Evolutionary conservation across 2,113 vertebrate species (phyloP).

Genomic region (Xyrauchen texanus): DNA sequence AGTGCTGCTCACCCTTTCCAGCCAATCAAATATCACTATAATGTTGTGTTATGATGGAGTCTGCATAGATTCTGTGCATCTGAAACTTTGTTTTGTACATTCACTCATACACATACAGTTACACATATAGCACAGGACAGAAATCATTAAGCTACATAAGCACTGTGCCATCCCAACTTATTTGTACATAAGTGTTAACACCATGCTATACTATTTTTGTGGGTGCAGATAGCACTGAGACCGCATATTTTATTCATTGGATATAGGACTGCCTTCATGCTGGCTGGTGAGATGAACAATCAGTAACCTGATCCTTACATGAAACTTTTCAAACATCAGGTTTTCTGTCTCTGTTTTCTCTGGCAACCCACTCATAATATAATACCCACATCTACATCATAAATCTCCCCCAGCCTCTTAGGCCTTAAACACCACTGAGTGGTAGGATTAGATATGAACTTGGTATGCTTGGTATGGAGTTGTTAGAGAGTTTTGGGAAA

Average conservation of each 20-base stretch:
- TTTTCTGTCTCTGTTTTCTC: slow-evolving; percentile 58
- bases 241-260: slow-evolving; percentile 54
- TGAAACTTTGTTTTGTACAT: slow-evolving; percentile 3
- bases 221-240: slow-evolving; percentile 43
- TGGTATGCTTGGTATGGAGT: slow-evolving; percentile 50
- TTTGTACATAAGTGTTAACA: slow-evolving; percentile 18
- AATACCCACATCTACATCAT: slow-evolving; percentile 57
- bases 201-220: slow-evolving; percentile 21
- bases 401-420: slow-evolving; percentile 56
- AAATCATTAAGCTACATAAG: neutral
- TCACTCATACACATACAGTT: neutral
- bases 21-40: slow-evolving; percentile 31
- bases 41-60: slow-evolving; percentile 45
- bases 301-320: slow-evolving; percentile 53
- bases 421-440: slow-evolving; percentile 56
- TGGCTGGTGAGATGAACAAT: slow-evolving; percentile 46
- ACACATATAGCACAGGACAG: neutral
- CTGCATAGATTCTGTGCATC: slow-evolving; percentile 3
- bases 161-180: neutral
- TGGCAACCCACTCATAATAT: slow-evolving; percentile 56
- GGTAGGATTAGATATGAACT: slow-evolving; percentile 61
- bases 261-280: slow-evolving; percentile 42
- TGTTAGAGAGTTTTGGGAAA: slow-evolving; percentile 6
- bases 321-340: slow-evolving; percentile 55
- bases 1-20: slow-evolving; percentile 32